A percentile compares a stretch with the other conserved stretches of the same genome.
Conservation (phyloP, 2,113 vertebrate genomes). For the Cygnus atratus region DNA sequence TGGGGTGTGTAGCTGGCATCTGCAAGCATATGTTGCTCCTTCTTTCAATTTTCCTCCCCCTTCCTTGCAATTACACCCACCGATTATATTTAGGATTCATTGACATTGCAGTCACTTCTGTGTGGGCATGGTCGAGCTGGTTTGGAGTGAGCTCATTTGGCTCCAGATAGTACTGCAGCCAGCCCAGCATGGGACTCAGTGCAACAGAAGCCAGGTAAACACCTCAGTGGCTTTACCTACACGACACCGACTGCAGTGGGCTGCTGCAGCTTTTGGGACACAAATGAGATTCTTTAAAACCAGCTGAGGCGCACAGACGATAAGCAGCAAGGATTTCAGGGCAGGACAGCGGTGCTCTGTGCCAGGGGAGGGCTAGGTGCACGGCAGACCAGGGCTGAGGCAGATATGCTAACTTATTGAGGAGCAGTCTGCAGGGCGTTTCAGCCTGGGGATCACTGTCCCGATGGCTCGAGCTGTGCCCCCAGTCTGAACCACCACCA, state of each 20-base stretch:
- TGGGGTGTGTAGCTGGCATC: neutral
- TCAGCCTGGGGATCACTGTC: neutral
- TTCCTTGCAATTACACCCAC: constrained; percentile 13
- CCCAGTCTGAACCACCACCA: neutral
- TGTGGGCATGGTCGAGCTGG: constrained; percentile 22
- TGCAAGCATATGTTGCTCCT: neutral
- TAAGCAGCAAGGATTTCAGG: fast-evolving
- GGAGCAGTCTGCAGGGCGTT: neutral
- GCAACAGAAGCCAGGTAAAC: neutral
- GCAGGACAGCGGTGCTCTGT: neutral
- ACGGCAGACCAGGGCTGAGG: neutral
- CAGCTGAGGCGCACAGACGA: neutral
- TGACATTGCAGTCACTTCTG: constrained; percentile 46
- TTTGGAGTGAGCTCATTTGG: constrained; percentile 23
- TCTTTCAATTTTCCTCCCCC: neutral
- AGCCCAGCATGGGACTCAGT: neutral
- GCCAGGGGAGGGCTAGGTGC: neutral
- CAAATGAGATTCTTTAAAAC: fast-evolving
- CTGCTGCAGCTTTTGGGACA: neutral
- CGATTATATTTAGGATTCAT: neutral
- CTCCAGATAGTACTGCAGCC: neutral
- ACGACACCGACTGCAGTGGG: fast-evolving
- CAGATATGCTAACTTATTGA: fast-evolving
- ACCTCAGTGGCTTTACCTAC: neutral
- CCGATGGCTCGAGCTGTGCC: neutral